Base-by-base conservation (phyloP, 2,888 invertebrate genomes). In the Anorthoa munda region DNA sequence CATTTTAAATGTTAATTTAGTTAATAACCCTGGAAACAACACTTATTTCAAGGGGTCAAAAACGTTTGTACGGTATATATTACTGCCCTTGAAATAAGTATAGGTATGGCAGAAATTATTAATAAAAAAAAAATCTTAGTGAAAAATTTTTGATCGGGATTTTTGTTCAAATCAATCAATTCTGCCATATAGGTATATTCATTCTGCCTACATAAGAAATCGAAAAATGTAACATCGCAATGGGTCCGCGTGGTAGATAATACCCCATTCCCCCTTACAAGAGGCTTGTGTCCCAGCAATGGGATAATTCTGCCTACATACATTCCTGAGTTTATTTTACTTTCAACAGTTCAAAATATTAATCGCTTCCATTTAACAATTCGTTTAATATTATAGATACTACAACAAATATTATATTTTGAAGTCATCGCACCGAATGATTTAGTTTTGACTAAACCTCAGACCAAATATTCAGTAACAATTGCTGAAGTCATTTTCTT, bases 401-500 rank as follows among this genome's bases (percentile, higher is more conserved):
- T n/a, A 2, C 15, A 7, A 12, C n/a, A 12, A 23, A 23, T 23
- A 39, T 75, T 12, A 50, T 23, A 58, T 55, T 23, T 17, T 21
- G 21, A 23, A 39, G 18, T 13, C 46, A 26, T 66, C 7, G 15
- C 12, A 26, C n/a, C 51, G n/a, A 12, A 46, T 53, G 39, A 2
- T 55, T 71, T 48, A 13, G 51, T 70, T 78, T 56, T 46, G 51
- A 26, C 26, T 56, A 61, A 55, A 12, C 0, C 15, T 50, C 11
- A 61, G 50, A 48, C 39, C 48, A 72, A 53, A 59, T 26, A 72
- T 46, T 70, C 26, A 63, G 18, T 17, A 23, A 55, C 15, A 56
- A 82, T 77, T n/a, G 53, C 59, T 61, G 12, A 53, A 77, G 60
- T 46, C 11, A 72, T 78, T 82, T 66, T 59, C 56, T 68, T 72